phyloP scores from a whole-genome alignment of 2,113 vertebrate genomes.

The Syngnathus floridae region DNA sequence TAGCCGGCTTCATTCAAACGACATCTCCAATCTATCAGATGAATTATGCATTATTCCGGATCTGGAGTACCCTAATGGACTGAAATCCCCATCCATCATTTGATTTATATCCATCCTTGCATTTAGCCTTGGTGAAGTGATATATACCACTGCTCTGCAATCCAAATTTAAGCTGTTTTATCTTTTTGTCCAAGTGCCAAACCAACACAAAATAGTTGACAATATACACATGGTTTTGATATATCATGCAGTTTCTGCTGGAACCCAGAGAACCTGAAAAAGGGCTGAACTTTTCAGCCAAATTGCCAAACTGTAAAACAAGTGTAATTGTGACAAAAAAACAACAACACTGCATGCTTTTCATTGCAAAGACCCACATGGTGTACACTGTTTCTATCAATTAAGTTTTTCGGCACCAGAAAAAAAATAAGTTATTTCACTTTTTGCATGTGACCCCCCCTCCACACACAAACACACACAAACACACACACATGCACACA shows the following conservation, averaged over 20 bases:
- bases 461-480: too few relatives aligned
- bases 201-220: background rate
- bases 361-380: too few relatives aligned
- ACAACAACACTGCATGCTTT: too few relatives aligned
- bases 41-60: conserved; percentile 70
- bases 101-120: conserved; percentile 37
- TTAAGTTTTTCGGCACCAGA: background rate
- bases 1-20: conserved; percentile 64
- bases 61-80: conserved; percentile 56
- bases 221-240: background rate
- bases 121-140: background rate
- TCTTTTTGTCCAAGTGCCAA: background rate
- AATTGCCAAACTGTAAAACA: background rate
- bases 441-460: too few relatives aligned
- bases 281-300: too few relatives aligned
- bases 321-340: too few relatives aligned
- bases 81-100: conserved; percentile 53
- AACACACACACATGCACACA: too few relatives aligned
- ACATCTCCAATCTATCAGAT: conserved; percentile 62
- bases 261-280: background rate
- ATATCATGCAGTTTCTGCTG: background rate
- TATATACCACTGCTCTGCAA: background rate
- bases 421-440: background rate
- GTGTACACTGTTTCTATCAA: background rate
- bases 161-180: background rate